Evolutionary conservation across 2,888 invertebrate species (phyloP).

Genomic region (Chesias legatella): DNA sequence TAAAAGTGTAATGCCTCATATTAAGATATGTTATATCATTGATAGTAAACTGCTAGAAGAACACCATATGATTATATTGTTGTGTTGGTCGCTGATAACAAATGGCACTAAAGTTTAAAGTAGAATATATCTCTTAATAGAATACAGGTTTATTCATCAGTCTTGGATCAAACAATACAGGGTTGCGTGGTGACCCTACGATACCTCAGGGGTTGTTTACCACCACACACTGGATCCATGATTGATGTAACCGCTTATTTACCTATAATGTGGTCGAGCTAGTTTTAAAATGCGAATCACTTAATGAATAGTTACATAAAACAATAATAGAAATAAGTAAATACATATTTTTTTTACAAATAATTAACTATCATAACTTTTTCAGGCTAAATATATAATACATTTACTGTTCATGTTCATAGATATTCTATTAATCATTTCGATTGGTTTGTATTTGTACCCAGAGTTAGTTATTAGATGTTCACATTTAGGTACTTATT

Average conservation of each 20-base stretch:
- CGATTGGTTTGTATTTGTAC: too few relatives aligned
- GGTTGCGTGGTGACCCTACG: too few relatives aligned
- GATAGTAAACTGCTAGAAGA: constrained; percentile 39
- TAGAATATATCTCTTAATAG: constrained; percentile 2
- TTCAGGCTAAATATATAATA: too few relatives aligned
- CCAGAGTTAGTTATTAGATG: too few relatives aligned
- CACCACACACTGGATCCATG: too few relatives aligned
- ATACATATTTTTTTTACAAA: constrained; percentile 20
- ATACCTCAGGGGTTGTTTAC: too few relatives aligned
- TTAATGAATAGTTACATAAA: constrained; percentile 9
- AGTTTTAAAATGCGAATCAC: constrained; percentile 6
- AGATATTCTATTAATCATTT: too few relatives aligned
- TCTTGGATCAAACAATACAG: too few relatives aligned
- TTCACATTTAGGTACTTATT: too few relatives aligned
- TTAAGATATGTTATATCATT: constrained; percentile 9
- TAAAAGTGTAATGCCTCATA: constrained; percentile 16
- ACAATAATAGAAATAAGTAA: constrained; percentile 13
- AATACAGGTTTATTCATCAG: too few relatives aligned
- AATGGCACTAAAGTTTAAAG: constrained; percentile 28
- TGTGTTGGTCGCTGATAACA: constrained; percentile 16
- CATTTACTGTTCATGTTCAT: too few relatives aligned
- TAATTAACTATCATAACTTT: neutral
- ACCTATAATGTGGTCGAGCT: neutral
- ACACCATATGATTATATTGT: constrained; percentile 26
- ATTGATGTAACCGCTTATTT: too few relatives aligned